Evolutionary conservation across 2,113 vertebrate genomes (phyloP).

Genomic region (Anarrhichthys ocellatus): DNA sequence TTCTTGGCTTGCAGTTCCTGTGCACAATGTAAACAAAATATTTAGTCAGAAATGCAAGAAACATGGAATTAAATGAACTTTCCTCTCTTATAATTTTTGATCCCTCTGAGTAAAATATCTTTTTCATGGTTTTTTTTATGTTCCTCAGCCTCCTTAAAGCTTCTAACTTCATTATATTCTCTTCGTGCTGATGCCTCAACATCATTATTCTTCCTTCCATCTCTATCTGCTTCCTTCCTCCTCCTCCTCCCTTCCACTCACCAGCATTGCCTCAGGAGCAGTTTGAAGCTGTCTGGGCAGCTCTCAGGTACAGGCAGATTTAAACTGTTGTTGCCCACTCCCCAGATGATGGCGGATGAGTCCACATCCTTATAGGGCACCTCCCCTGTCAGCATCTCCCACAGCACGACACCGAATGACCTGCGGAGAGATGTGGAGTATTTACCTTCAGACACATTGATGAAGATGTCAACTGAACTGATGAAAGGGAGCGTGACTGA

Average conservation of each 20-base stretch:
- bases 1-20: conserved; percentile 97
- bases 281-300: conserved; percentile 98
- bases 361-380: conserved; percentile 99
- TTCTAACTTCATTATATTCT: neutral
- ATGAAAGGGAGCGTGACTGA: conserved; percentile 28
- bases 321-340: conserved; percentile 97
- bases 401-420: conserved; percentile 98
- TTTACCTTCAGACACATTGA: conserved; percentile 5
- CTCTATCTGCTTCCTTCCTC: neutral
- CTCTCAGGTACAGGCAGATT: conserved; percentile 95
- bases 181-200: neutral
- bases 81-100: neutral
- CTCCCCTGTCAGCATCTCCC: conserved; percentile 97
- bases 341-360: conserved; percentile 98
- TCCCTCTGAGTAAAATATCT: neutral
- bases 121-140: neutral
- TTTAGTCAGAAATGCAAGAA: conserved; percentile 12
- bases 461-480: conserved; percentile 13
- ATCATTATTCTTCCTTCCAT: neutral
- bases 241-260: conserved; percentile 77
- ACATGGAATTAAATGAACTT: neutral
- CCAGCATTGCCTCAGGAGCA: conserved; percentile 96
- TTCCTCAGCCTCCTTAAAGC: conserved; percentile 8
- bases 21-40: conserved; percentile 23
- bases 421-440: conserved; percentile 72